These are phyloP conservation scores for Fundulus diaphanus DNA, from an alignment of 2,797 vertebrate species.

Conservation along the genomic window DNA sequence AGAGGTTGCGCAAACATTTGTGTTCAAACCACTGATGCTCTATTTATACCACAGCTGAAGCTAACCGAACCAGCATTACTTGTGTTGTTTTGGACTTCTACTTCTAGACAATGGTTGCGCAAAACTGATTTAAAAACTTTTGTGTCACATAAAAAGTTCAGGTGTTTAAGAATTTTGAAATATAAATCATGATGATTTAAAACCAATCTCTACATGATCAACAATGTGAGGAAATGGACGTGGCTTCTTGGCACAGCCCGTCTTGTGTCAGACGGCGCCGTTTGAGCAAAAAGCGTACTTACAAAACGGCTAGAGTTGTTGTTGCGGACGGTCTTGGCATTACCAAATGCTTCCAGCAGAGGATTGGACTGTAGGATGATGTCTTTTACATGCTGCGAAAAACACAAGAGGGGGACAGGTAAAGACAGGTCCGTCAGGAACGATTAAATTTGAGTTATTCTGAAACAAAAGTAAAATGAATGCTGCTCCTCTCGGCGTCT, in stretches of 20 bases:
- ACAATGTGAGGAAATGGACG: not conserved
- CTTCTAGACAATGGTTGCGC: not conserved
- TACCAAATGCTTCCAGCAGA: conserved; percentile 95
- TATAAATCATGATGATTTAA: not conserved
- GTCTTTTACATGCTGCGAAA: conserved; percentile 93
- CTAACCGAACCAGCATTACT: not conserved
- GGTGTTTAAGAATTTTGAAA: not conserved
- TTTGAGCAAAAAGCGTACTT: conserved; percentile 68
- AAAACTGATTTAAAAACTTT: not conserved
- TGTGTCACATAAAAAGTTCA: not conserved
- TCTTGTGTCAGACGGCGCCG: not conserved
- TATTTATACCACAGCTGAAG: not conserved
- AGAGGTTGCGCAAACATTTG: not conserved
- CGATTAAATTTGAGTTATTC: conserved; percentile 5
- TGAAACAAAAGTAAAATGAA: not conserved
- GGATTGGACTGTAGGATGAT: conserved; percentile 99
- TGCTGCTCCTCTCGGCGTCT: not conserved
- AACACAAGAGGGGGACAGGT: not conserved
- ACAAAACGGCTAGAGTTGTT: conserved; percentile 99
- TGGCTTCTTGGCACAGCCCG: not conserved
- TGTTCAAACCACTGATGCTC: not conserved
- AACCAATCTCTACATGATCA: not conserved
- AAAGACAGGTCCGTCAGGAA: not conserved
- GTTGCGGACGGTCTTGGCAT: conserved; percentile 96
- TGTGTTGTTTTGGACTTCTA: not conserved